phyloP scores from a whole-genome alignment of 2,888 invertebrate genomes.

The Theodoxus fluviatilis region DNA sequence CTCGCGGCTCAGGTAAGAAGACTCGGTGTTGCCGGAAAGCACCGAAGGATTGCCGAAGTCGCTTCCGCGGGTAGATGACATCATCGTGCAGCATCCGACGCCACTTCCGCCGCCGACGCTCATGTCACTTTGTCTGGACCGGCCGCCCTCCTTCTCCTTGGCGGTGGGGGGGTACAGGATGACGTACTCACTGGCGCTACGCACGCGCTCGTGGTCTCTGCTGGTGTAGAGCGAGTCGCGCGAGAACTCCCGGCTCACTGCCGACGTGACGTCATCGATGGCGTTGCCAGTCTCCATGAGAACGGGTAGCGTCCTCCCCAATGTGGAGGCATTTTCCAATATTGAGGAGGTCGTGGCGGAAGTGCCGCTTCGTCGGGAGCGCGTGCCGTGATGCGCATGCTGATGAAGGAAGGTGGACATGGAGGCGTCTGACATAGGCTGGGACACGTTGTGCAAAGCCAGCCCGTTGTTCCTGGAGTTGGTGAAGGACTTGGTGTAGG shows the following conservation, averaged over 20 bases:
- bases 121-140: neutral
- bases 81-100: slow-evolving; percentile 20
- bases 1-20: slow-evolving; percentile 33
- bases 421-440: too few species aligned
- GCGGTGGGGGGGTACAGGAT: slow-evolving; percentile 35
- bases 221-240: slow-evolving; percentile 33
- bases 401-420: too few species aligned
- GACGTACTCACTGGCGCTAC: slow-evolving; percentile 43
- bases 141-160: slow-evolving; percentile 22
- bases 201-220: slow-evolving; percentile 32
- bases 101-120: slow-evolving; percentile 5
- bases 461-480: slow-evolving; percentile 45
- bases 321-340: too few species aligned
- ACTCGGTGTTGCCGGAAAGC: slow-evolving; percentile 32
- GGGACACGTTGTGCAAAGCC: slow-evolving; percentile 37
- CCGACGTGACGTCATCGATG: too few species aligned
- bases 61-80: slow-evolving; percentile 21
- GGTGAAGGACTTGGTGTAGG: slow-evolving; percentile 34
- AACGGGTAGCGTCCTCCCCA: too few species aligned
- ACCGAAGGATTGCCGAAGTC: slow-evolving; percentile 27
- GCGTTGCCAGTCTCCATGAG: too few species aligned
- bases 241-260: slow-evolving; percentile 30
- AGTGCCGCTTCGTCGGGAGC: too few species aligned
- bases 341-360: too few species aligned
- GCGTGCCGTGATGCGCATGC: too few species aligned